A percentile compares a stretch with the other conserved stretches of the same genome.
Conservation (phyloP, 2,797 vertebrate species). For the Diglossa cyanea region DNA sequence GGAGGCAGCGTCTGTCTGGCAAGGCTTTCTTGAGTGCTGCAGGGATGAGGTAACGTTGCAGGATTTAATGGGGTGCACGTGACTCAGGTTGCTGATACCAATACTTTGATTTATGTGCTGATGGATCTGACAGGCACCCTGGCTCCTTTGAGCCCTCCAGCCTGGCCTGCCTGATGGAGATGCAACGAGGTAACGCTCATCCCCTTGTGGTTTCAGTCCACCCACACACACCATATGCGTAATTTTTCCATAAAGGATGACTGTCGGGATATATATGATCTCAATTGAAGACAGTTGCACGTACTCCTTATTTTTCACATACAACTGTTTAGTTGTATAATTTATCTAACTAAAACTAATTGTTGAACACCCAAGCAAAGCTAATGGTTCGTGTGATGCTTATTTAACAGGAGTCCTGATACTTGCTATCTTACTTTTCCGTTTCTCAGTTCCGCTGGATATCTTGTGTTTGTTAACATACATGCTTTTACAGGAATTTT, state of each 20-base stretch:
- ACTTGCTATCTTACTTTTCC: not conserved
- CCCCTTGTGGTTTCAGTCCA: not conserved
- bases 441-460: not conserved
- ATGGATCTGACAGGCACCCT: not conserved
- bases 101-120: not conserved
- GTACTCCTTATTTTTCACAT: not conserved
- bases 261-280: not conserved
- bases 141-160: not conserved
- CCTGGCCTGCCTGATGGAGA: rapidly evolving
- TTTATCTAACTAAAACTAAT: not conserved
- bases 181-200: not conserved
- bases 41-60: not conserved
- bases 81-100: not conserved
- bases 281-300: not conserved
- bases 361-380: not conserved
- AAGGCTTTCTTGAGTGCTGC: rapidly evolving
- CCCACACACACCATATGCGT: conserved; percentile 13
- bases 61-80: not conserved
- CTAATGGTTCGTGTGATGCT: rapidly evolving
- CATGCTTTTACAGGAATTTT: not conserved
- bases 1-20: not conserved
- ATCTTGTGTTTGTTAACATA: not conserved
- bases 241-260: not conserved
- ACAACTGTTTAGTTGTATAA: not conserved
- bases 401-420: not conserved